Conservation (phyloP, 2,797 vertebrate species). For the Lophius americanus region DNA sequence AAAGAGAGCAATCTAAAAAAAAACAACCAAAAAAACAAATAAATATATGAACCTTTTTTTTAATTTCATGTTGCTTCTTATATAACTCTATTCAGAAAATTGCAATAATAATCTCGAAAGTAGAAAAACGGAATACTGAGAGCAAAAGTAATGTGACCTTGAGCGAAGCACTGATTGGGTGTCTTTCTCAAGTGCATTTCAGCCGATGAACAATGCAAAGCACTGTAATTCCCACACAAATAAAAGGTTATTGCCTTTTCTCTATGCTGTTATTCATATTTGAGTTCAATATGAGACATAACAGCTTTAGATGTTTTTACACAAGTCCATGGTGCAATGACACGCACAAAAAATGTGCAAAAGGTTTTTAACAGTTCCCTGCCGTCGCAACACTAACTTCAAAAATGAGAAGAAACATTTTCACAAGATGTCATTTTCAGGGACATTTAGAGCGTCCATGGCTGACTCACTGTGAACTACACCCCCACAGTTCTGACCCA, state of each 20-base stretch:
- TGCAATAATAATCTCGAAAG: too few relatives aligned
- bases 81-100: too few relatives aligned
- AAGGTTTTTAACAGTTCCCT: neutral
- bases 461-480: constrained; percentile 36
- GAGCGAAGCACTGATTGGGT: too few relatives aligned
- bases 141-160: too few relatives aligned
- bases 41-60: too few relatives aligned
- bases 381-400: neutral
- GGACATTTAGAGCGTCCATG: neutral
- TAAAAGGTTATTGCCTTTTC: neutral
- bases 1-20: too few relatives aligned
- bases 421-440: neutral
- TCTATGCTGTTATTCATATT: neutral
- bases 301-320: neutral
- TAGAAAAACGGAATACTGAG: too few relatives aligned
- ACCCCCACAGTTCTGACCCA: constrained; percentile 55
- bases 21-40: too few relatives aligned
- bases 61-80: too few relatives aligned
- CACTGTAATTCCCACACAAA: neutral
- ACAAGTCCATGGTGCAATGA: neutral
- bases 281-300: constrained; percentile 1
- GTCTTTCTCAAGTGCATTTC: neutral
- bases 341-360: neutral
- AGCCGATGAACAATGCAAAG: neutral
- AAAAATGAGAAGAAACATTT: constrained; percentile 12